Evolutionary conservation across 2,888 invertebrate genomes (phyloP).

Genomic region (Platerodrilus igneus): DNA sequence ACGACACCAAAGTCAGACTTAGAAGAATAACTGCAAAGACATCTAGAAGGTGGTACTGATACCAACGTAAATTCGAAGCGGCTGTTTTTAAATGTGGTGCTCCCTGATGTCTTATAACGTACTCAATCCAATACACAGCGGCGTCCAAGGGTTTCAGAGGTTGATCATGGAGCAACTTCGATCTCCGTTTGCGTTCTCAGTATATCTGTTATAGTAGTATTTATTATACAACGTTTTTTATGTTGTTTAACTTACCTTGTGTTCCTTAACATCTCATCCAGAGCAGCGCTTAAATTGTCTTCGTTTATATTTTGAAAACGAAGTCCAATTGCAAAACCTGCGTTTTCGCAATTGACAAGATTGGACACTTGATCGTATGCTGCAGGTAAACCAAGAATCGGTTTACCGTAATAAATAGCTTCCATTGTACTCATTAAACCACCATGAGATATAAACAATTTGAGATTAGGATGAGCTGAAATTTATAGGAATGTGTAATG

Average conservation of each 20-base stretch:
- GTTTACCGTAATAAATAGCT: slow-evolving; percentile 49
- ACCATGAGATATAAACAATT: slow-evolving; percentile 57
- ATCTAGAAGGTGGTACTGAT: too few species aligned
- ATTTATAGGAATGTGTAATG: slow-evolving; percentile 1
- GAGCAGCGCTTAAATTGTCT: slow-evolving; percentile 41
- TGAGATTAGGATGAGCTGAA: slow-evolving; percentile 52
- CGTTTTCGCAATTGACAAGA: slow-evolving; percentile 43
- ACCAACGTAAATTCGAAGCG: too few species aligned
- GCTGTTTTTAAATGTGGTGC: too few species aligned
- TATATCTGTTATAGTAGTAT: too few species aligned
- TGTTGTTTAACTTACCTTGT: slow-evolving; percentile 34
- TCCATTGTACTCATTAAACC: slow-evolving; percentile 56
- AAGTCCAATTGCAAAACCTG: slow-evolving; percentile 45
- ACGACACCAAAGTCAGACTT: too few species aligned
- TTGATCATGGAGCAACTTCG: too few species aligned
- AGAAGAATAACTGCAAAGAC: too few species aligned
- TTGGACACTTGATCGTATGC: slow-evolving; percentile 51
- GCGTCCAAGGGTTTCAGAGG: too few species aligned
- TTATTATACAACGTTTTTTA: too few species aligned
- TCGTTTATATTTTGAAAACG: slow-evolving; percentile 44
- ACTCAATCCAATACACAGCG: too few species aligned
- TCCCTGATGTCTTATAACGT: too few species aligned
- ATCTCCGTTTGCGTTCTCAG: too few species aligned
- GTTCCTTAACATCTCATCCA: slow-evolving; percentile 44
- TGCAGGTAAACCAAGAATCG: slow-evolving; percentile 51